A percentile compares a stretch with the other conserved stretches of the same genome.
These are phyloP conservation scores for Hypotaenidia okinawae DNA, from an alignment of 2,797 vertebrate species.

Conservation along the genomic window DNA sequence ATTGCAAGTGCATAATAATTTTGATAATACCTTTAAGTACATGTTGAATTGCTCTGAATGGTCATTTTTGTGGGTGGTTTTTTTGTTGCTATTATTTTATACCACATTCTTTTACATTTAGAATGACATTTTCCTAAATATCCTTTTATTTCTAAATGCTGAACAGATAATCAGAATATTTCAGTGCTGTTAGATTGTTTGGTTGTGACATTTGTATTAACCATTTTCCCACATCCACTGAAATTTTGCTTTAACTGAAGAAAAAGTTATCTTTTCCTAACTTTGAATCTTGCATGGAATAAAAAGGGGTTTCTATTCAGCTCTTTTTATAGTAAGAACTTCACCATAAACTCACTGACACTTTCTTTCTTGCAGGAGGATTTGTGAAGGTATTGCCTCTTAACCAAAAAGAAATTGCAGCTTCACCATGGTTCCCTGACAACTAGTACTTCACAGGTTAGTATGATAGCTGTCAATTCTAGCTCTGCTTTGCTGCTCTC, in stretches of 20 bases:
- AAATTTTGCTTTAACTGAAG: not conserved
- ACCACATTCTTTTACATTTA: not conserved
- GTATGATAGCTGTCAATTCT: not conserved
- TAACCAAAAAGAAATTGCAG: not conserved
- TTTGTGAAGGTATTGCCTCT: not conserved
- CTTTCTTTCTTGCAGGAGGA: not conserved
- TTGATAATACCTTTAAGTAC: not conserved
- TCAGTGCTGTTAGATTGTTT: not conserved
- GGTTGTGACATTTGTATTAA: not conserved
- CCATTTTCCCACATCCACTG: not conserved
- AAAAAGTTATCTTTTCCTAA: not conserved
- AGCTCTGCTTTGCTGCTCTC: not conserved
- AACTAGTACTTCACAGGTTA: not conserved
- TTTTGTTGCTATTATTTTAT: not conserved
- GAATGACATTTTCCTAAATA: not conserved
- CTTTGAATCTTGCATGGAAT: not conserved
- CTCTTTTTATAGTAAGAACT: not conserved
- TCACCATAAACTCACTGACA: not conserved
- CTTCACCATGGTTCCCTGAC: not conserved
- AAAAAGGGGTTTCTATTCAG: not conserved
- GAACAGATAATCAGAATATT: not conserved
- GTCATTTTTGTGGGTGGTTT: not conserved
- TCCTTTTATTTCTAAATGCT: not conserved
- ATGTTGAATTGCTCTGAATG: not conserved
- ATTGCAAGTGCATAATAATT: not conserved